phyloP scores from a whole-genome alignment of 2,113 vertebrate genomes.

The Cranoglanis bouderius region DNA sequence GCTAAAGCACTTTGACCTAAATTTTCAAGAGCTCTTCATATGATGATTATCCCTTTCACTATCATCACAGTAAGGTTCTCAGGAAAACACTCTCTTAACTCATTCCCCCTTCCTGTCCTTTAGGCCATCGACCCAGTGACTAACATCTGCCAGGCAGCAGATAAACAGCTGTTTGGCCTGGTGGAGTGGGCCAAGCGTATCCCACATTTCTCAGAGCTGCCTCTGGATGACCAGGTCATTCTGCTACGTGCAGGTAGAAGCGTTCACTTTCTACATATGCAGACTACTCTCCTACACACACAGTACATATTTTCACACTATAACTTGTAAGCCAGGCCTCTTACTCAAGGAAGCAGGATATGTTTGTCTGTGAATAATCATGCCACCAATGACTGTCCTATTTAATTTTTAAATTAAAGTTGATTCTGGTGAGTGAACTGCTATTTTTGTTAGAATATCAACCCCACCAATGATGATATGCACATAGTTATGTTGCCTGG shows the following conservation, averaged over 20 bases:
- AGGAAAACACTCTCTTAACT: neutral
- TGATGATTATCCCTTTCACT: too few species aligned
- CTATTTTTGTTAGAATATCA: neutral
- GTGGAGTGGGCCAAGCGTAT: constrained; percentile 99
- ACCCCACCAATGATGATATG: neutral
- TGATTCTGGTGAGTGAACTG: neutral
- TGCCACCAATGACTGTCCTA: neutral
- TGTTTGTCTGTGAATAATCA: neutral
- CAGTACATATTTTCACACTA: neutral
- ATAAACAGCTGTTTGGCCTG: constrained; percentile 97
- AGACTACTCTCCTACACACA: neutral
- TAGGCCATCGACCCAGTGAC: constrained; percentile 95
- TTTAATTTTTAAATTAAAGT: neutral
- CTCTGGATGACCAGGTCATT: constrained; percentile 97
- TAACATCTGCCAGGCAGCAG: constrained; percentile 97
- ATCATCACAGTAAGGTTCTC: neutral
- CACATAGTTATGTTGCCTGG: neutral
- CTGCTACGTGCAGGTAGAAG: constrained; percentile 87
- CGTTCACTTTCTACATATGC: neutral
- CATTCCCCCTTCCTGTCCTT: constrained; percentile 35
- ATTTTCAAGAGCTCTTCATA: neutral
- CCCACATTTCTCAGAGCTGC: constrained; percentile 94
- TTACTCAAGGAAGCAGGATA: neutral
- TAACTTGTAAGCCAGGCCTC: neutral
- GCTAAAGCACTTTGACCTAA: neutral